These are phyloP conservation scores for Cairina moschata DNA, from an alignment of 2,113 vertebrate species.

Conservation along the genomic window DNA sequence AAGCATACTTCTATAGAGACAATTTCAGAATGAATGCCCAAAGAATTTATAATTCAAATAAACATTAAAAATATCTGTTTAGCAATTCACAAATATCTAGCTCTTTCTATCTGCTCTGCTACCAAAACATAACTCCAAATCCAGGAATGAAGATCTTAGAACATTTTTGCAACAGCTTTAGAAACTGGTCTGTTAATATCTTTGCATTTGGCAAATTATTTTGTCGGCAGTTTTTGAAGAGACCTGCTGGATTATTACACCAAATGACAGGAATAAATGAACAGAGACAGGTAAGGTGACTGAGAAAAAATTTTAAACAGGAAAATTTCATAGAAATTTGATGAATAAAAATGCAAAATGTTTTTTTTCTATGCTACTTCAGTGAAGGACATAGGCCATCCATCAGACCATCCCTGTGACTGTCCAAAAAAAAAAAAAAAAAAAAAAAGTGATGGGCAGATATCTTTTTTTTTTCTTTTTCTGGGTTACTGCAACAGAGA, in stretches of 20 bases:
- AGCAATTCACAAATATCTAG: not conserved
- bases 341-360: rapidly evolving
- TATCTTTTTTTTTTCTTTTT: not conserved
- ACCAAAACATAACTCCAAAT: not conserved
- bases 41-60: not conserved
- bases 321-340: not conserved
- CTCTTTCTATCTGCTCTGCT: not conserved
- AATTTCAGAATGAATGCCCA: not conserved
- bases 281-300: not conserved
- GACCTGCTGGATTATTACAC: not conserved
- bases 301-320: not conserved
- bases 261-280: not conserved
- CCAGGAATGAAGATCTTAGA: slow-evolving; percentile 2
- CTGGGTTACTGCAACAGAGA: not conserved
- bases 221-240: slow-evolving; percentile 6
- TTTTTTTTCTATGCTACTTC: not conserved
- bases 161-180: slow-evolving; percentile 53
- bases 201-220: slow-evolving; percentile 48
- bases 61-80: not conserved
- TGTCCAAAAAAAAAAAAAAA: no score
- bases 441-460: no score
- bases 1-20: not conserved
- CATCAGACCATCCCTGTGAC: no score
- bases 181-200: slow-evolving; percentile 48
- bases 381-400: not conserved